Evolutionary conservation across 2,113 vertebrate species (phyloP), one percentile per base, ranked within the genome.

Genomic region (Mixornis gularis): DNA sequence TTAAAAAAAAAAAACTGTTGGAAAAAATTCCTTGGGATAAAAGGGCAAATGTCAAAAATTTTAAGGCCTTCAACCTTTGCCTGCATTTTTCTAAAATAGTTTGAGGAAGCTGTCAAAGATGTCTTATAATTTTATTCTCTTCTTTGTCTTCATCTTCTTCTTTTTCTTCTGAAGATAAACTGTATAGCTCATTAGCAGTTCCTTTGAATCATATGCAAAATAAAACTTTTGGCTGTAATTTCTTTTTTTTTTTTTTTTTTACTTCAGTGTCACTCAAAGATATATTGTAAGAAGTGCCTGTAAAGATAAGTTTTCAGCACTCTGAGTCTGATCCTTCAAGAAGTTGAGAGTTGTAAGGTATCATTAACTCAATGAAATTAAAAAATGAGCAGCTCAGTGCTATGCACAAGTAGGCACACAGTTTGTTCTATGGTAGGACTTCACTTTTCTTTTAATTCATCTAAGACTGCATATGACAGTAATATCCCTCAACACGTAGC

Each of bases 221-320:
- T 71, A 26, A 73, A 82, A 91, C 36, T 92, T 24, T 68, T 95
- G 74, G 30, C 80, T 90, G n/a, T 73, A 76, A 80, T 82, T 73
- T 72, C 2, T 27, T n/a, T 52, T 70, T 84, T 86, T 43, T 43
- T n/a, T 52, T 70, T 84, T 86, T 87, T 62, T 36, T 80, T n/a
- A 71, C 48, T 76, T 44, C 34, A 84, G 70, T 87, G 51, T 95
- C 87, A 95, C 87, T 80, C 92, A 90, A 85, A 95, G 82, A 93
- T 80, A 84, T 58, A 62, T 80, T 88, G 76, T 77, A 94, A 93
- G 89, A 96, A 94, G 53, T 87, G 46, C 59, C 92, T 79, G 34
- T 70, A 89, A 83, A 95, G 69, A 81, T 89, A 79, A 89, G n/a
- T 92, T 89, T 85, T 95, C 88, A 95, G 78, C 64, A 84, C 41